Conservation (phyloP, 2,113 vertebrate genomes). For the Dicentrarchus labrax region DNA sequence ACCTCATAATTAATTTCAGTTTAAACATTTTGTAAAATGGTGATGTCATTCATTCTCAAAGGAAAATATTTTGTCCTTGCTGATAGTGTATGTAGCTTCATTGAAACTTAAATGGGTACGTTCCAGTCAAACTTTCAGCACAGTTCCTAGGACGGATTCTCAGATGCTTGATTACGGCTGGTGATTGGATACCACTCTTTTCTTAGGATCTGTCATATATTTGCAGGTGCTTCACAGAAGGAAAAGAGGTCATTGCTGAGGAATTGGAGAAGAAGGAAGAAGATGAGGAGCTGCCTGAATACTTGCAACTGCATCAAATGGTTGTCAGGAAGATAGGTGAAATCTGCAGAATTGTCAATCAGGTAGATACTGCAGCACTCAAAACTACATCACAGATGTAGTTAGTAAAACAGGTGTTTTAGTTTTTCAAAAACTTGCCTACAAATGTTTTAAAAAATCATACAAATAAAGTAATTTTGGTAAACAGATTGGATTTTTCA, state of each 20-base stretch:
- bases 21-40: background rate
- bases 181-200: background rate
- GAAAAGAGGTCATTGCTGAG: slow-evolving; percentile 60
- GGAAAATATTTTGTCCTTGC: background rate
- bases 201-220: background rate
- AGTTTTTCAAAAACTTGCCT: background rate
- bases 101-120: background rate
- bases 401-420: too few species aligned
- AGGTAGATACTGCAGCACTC: slow-evolving; percentile 82
- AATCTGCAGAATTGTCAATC: slow-evolving; percentile 95
- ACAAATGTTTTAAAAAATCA: background rate
- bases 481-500: background rate
- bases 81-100: background rate
- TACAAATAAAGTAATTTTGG: background rate
- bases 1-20: background rate
- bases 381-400: background rate
- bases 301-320: slow-evolving; percentile 89
- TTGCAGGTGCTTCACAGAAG: slow-evolving; percentile 75
- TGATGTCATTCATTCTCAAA: background rate
- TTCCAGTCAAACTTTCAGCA: background rate
- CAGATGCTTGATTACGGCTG: background rate
- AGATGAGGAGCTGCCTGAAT: slow-evolving; percentile 87
- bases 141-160: background rate
- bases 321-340: slow-evolving; percentile 93
- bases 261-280: slow-evolving; percentile 81